Evolutionary conservation across 2,888 invertebrate species (phyloP), one percentile per base, ranked within the genome.

Genomic region (Hirtodrosophila trivittata): DNA sequence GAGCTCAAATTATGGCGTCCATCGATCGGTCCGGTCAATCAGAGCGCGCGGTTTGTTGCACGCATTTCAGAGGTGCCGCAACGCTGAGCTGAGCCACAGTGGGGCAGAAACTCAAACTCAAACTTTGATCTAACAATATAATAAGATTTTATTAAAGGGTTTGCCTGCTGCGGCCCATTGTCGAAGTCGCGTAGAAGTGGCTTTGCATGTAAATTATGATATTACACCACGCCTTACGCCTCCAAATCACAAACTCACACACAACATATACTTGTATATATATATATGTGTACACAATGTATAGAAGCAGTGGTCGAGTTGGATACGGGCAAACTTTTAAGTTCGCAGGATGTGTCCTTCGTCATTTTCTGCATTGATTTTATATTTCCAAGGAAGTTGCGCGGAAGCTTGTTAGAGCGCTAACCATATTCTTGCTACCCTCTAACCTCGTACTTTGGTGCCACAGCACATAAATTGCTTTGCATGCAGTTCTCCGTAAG

Each of bases 331-430:
- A 78, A 82, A 85, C 76, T 82, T 75, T 30, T 57, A 21, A 69
- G 76, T 47, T 66, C 45, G 45, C 60, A 62, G 86, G 66, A 86
- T 80, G 70, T 86, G 86, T 86, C 75, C 82, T 64, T 62, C 52
- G 66, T 66, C 32, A 63, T 65, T 59, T 66, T 46, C 59, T 69
- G 68, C 80, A 88, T 87, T 87, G 87, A 87, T 84, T 88, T 86
- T 75, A 66, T 58, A 78, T 82, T 86, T 68, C 65, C 71, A 81
- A 71, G 72, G 74, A 86, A 86, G 83, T 76, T 47, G 73, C 82
- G 87, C 82, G 86, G 82, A 84, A 86, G 73, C 82, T 82, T 82
- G 82, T 82, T 82, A 82, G 86, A 43, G 51, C 55, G 39, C 47
- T 56, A 33, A 39, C 56, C 26, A 35, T 0, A 35, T 41, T n/a